Evolutionary conservation across 1,140 invertebrate species (phyloP).

Genomic region (Zaprionus vittiger): DNA sequence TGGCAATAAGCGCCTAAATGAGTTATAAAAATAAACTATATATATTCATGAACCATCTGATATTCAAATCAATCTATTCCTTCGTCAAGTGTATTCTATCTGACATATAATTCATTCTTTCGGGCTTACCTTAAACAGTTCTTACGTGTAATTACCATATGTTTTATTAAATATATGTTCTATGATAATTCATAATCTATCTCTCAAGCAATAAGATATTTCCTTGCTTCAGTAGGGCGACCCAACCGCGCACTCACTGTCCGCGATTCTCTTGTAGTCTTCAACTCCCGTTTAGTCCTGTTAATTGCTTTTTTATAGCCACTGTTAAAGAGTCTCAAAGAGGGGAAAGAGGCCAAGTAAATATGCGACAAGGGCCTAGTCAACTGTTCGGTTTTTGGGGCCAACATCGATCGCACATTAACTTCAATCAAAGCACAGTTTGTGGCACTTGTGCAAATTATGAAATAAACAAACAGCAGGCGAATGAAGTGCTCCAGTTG

Average conservation of each 20-base stretch:
- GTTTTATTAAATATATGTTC: too few species aligned
- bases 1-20: too few species aligned
- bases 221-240: neutral
- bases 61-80: too few species aligned
- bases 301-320: slow-evolving; percentile 48
- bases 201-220: neutral
- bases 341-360: neutral
- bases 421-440: slow-evolving; percentile 81
- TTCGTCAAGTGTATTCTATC: too few species aligned
- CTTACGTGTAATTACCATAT: too few species aligned
- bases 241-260: neutral
- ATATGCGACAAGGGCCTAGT: slow-evolving; percentile 36
- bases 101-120: too few species aligned
- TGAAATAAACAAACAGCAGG: slow-evolving; percentile 74
- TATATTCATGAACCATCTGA: too few species aligned
- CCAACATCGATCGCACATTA: slow-evolving; percentile 54
- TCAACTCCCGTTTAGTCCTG: slow-evolving; percentile 6
- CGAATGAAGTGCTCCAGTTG: slow-evolving; percentile 36
- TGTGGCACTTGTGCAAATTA: slow-evolving; percentile 77
- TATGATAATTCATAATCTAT: too few species aligned
- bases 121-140: too few species aligned
- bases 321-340: neutral
- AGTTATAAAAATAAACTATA: too few species aligned
- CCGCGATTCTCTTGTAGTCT: neutral
- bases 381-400: neutral